Conservation (phyloP, 2,797 vertebrate species). For the Sphaeramia orbicularis region DNA sequence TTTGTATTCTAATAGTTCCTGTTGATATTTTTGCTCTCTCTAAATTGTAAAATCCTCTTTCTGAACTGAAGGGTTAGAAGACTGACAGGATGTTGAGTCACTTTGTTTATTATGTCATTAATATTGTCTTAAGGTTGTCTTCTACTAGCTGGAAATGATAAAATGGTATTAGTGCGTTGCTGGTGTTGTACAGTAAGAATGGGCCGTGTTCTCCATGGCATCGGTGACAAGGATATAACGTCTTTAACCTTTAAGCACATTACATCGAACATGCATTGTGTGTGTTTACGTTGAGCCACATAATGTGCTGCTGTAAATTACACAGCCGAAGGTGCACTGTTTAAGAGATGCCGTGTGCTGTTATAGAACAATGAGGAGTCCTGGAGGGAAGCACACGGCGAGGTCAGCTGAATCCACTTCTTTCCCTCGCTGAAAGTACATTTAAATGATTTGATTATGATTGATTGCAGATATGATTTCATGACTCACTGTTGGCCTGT, state of each 20-base stretch:
- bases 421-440: slow-evolving; percentile 67
- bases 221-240: slow-evolving; percentile 25
- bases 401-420: slow-evolving; percentile 37
- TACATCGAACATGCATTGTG: slow-evolving; percentile 21
- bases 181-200: slow-evolving; percentile 4
- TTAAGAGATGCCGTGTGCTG: slow-evolving; percentile 29
- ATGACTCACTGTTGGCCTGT: slow-evolving; percentile 75
- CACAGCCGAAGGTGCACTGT: slow-evolving; percentile 27
- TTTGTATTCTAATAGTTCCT: too few relatives aligned
- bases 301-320: slow-evolving; percentile 47
- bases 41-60: background rate
- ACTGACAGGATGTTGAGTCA: slow-evolving; percentile 1
- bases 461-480: slow-evolving; percentile 79
- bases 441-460: slow-evolving; percentile 78
- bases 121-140: slow-evolving; percentile 40
- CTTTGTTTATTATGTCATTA: slow-evolving; percentile 9
- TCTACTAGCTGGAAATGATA: slow-evolving; percentile 31
- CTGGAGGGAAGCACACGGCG: slow-evolving; percentile 34
- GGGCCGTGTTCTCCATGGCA: slow-evolving; percentile 42
- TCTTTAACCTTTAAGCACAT: slow-evolving; percentile 57
- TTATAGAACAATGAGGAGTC: slow-evolving; percentile 14
- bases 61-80: slow-evolving; percentile 9
- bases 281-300: slow-evolving; percentile 26
- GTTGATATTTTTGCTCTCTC: background rate
- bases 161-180: slow-evolving; percentile 52